Base-by-base conservation (phyloP, 2,113 vertebrate genomes). In the Talpa occidentalis region DNA sequence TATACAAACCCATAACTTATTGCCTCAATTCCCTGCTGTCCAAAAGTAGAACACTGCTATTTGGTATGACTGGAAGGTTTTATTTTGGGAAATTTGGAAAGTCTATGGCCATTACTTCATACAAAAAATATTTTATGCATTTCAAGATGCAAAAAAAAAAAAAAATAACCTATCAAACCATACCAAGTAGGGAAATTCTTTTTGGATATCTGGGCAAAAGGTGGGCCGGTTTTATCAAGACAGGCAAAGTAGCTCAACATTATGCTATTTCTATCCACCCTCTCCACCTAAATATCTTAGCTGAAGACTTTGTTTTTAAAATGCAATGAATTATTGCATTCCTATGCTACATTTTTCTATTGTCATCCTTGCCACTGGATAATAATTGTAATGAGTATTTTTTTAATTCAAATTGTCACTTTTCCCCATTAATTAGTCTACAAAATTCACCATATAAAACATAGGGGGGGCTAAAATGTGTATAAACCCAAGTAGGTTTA, bases 251-350 rank as follows among this genome's bases (percentile, higher is more conserved):
- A 6, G 8, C 19, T 91, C 67, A 62, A 0, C 32, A 44, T 62
- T 64, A 42, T 0, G 6, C 32, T 82, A 67, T 73, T 86, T 82
- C 73, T 42, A 11, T 59, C 35, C 7, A 59, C 4, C 16, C 4
- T 60, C 35, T 56, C 47, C 11, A 54, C 6, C 14, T 42, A 60
- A 83, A 93, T 22, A 72, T 67, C 30, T 81, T 78, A 81, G 54
- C 14, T 59, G 52, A 80, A 91, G 10, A 85, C 11, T 82, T 59
- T 88, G 42, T 74, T 91, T 95, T 83, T 73, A 42, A 92, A 86
- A 44, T 66, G 7, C 49, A 72, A 78, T 86, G 26, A 69, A 72
- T 40, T 77, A 90, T 28, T 81, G 67, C 10, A 86, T 76, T 84
- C 52, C 32, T 15, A 44, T 42, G 40, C 66, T 78, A 32, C 5